Evolutionary conservation across 2,888 invertebrate genomes (phyloP).

Genomic region (Cotesia congregata): DNA sequence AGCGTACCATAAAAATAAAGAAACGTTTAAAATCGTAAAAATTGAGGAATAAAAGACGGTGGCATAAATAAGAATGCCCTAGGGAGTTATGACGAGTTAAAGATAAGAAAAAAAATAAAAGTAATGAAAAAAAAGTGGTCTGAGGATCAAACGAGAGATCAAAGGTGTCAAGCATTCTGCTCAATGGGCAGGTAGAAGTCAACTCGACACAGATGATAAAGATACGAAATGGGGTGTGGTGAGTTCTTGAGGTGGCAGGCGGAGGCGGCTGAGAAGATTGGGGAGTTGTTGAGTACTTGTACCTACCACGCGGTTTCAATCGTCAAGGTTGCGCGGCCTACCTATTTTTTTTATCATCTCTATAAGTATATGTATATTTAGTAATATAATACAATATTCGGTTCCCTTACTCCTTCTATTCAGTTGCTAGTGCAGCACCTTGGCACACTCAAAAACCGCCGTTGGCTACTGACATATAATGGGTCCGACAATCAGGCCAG

Average conservation of each 20-base stretch:
- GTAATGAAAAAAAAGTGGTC: slow-evolving; percentile 7
- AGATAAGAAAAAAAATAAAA: background rate
- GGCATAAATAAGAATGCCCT: background rate
- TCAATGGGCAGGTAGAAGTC: slow-evolving; percentile 61
- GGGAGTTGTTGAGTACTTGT: slow-evolving; percentile 14
- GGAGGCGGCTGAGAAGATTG: background rate
- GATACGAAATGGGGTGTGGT: slow-evolving; percentile 56
- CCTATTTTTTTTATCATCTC: background rate
- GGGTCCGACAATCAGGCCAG: slow-evolving; percentile 50
- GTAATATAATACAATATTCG: background rate
- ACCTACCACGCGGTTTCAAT: slow-evolving; percentile 5
- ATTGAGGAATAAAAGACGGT: background rate
- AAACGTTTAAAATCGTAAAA: background rate
- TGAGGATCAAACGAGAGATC: slow-evolving; percentile 57
- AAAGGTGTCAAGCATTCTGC: slow-evolving; percentile 59
- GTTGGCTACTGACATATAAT: slow-evolving; percentile 65
- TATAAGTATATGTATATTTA: slow-evolving; percentile 4
- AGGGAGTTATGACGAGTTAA: background rate
- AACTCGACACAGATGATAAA: slow-evolving; percentile 66
- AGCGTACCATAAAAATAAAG: no score
- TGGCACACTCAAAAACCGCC: slow-evolving; percentile 66
- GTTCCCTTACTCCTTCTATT: slow-evolving; percentile 12
- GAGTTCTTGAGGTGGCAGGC: background rate
- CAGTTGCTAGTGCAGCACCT: slow-evolving; percentile 33
- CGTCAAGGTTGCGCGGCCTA: background rate